Evolutionary conservation across 2,888 invertebrate species (phyloP), one percentile per base, ranked within the genome.

Genomic region (Zele albiditarsus): DNA sequence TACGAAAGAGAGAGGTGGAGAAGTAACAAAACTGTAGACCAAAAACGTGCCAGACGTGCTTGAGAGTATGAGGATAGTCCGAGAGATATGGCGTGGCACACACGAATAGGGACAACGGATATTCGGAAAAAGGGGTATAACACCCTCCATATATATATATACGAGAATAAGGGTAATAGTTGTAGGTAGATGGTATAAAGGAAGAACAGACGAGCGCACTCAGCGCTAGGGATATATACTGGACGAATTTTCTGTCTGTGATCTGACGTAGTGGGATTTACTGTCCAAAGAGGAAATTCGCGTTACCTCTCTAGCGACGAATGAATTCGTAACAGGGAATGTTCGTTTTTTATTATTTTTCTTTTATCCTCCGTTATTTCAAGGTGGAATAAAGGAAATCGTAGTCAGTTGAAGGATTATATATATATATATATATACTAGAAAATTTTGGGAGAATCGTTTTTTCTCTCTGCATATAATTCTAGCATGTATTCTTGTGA

Each of bases 191-290:
- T 84, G 83, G 84, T 83, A 83, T 81, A 83, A 81, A 82, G 82
- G 84, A 49, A 57, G 71, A 82, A 83, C 82, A 83, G 83, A 82
- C 83, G 82, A 84, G 82, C 82, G 81, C 83, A 84, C 84, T 85
- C 84, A 85, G 81, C 83, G 78, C 80, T 80, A 82, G 27, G 73
- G 71, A 38, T 66, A 74, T 38, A 68, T 49, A 70, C 57, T 25
- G 57, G 33, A 20, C 27, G 58, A 42, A 31, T 25, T 46, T 28
- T 23, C 49, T 77, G 80, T 82, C 80, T 82, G 78, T 82, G 81
- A 84, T 85, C 83, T 81, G 83, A 85, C 82, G 80, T 81, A 81
- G 75, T 74, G 78, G 81, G 83, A 85, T 85, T 84, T 83, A 81
- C 60, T 81, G 78, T 77, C 81, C 80, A 81, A 83, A 85, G 81